These are phyloP conservation scores for Chloroceryle aenea DNA, from an alignment of 2,113 vertebrate species.

Conservation along the genomic window DNA sequence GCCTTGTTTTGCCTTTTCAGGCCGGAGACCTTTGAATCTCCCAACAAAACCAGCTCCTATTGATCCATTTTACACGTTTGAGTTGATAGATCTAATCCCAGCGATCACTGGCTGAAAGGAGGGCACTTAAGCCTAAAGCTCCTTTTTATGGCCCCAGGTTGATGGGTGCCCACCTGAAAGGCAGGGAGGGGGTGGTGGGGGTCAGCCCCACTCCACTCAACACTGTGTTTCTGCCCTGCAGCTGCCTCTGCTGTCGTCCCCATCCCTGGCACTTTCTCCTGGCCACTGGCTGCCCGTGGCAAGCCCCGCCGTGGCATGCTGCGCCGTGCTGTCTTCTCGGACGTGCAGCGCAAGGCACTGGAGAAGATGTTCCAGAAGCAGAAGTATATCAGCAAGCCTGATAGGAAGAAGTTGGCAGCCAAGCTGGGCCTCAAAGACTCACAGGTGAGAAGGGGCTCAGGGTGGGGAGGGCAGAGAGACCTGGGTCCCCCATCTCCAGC, in stretches of 20 bases:
- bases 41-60: conserved; percentile 57
- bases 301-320: conserved; percentile 96
- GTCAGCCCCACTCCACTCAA: fast-evolving
- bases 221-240: background rate
- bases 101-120: conserved; percentile 47
- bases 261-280: conserved; percentile 94
- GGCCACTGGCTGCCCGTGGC: conserved; percentile 89
- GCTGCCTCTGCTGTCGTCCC: conserved; percentile 89
- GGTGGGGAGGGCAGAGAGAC: background rate
- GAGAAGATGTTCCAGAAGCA: conserved; percentile 99
- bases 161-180: background rate
- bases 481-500: fast-evolving
- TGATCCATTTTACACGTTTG: conserved; percentile 56
- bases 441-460: conserved; percentile 76
- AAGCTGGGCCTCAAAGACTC: conserved; percentile 96
- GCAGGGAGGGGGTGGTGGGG: background rate
- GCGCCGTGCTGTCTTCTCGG: conserved; percentile 93
- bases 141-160: conserved; percentile 49
- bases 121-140: conserved; percentile 49
- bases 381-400: conserved; percentile 99
- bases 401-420: conserved; percentile 91
- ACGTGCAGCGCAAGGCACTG: conserved; percentile 94
- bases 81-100: conserved; percentile 70
- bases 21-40: conserved; percentile 35
- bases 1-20: conserved; percentile 55